Base-by-base conservation (phyloP, 2,797 vertebrate species). In the Poeciliopsis paucimaculata region DNA sequence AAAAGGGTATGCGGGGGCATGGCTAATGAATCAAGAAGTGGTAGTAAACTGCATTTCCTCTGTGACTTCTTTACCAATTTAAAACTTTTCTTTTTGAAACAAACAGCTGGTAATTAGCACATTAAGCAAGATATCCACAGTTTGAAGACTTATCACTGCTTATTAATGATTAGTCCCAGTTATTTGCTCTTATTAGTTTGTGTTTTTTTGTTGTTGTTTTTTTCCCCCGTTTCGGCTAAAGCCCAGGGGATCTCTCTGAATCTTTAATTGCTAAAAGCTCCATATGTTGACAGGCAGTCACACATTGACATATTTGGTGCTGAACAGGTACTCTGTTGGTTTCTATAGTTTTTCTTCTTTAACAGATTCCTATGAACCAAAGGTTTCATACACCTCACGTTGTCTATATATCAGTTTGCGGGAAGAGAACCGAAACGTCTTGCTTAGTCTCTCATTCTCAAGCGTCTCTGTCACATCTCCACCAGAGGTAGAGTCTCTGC, bases 391-490 rank as follows among this genome's bases (percentile, higher is more conserved):
- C 26, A 47, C 66, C 34, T 70, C 0, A 4, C 8, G 71, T 62
- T 36, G 60, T 80, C 77, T 57, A 64, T n/a, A 41, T 77, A 78
- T 71, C 68, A 80, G 51, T 66, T 49, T 23, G 57, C 9, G 28
- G 43, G 15, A 71, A 75, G 72, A 84, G 8, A 71, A 46, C 41
- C 43, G 20, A 76, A 45, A 45, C 20, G 31, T 79, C 34, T 77
- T 41, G 55, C 71, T 86, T 82, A 72, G 57, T 72, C 55, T 73
- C 45, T 87, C 62, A 23, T 31, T 79, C 60, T 83, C 57, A 72
- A 20, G 74, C 76, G 78, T 31, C 80, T 77, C 78, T 79, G 77
- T 90, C 80, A 79, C 81, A 81, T 81, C 43, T 81, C 41, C 78
- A 82, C n/a, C 34, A 80, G 75, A 49, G 73, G 64, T n/a, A 76